Conservation (phyloP, 1,140 invertebrate species). For the Hypothenemus hampei region DNA sequence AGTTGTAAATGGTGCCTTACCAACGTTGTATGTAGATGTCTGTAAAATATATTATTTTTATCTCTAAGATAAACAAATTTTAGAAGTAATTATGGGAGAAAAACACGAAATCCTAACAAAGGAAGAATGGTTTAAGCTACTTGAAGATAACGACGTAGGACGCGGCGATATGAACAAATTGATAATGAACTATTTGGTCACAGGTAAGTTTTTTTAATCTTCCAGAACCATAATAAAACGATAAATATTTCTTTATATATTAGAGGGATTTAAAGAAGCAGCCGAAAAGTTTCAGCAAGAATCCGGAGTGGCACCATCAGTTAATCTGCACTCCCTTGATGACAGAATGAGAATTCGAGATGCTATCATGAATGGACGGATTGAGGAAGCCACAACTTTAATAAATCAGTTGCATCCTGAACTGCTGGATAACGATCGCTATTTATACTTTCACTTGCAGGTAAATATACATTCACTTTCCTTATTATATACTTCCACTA, state of each 20-base stretch:
- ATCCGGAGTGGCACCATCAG: slow-evolving; percentile 79
- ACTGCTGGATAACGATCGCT: slow-evolving; percentile 89
- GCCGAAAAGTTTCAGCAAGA: slow-evolving; percentile 95
- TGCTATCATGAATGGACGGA: slow-evolving; percentile 88
- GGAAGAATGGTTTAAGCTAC: slow-evolving; percentile 64
- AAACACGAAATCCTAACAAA: slow-evolving; percentile 45
- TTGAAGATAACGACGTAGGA: slow-evolving; percentile 78
- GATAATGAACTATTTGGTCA: slow-evolving; percentile 98
- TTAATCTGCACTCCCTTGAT: slow-evolving; percentile 85
- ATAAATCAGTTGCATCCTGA: slow-evolving; percentile 95
- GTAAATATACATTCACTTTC: no score
- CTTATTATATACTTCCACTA: no score
- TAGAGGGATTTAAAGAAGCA: slow-evolving; percentile 97
- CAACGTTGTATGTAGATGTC: no score
- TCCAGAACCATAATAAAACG: background rate
- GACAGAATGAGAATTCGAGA: slow-evolving; percentile 92
- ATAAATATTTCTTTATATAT: slow-evolving; percentile 33
- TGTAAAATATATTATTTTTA: no score
- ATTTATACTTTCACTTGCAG: slow-evolving; percentile 94
- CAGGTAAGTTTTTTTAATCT: slow-evolving; percentile 58
- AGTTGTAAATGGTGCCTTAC: no score
- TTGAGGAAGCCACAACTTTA: slow-evolving; percentile 88
- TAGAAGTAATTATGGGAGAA: slow-evolving; percentile 42
- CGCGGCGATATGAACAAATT: slow-evolving; percentile 92
- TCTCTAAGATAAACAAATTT: slow-evolving; percentile 7